Conservation (phyloP, 2,888 invertebrate species). For the Steinernema carpocapsae region DNA sequence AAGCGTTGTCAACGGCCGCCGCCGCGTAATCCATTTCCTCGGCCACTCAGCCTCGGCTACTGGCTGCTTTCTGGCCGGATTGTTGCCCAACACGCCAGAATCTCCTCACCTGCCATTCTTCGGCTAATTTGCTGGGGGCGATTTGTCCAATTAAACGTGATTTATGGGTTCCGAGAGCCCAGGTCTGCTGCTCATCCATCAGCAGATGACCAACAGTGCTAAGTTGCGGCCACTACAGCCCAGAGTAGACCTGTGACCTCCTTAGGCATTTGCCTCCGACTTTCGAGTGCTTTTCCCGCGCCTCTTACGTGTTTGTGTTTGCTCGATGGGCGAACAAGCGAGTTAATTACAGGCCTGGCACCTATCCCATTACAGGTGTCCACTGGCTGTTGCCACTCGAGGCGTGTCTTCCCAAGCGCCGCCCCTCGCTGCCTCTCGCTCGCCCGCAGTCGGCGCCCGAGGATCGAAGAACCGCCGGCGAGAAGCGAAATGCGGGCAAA, state of each 20-base stretch:
- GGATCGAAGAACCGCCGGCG: not conserved
- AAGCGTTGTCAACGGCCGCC: not conserved
- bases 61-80: not conserved
- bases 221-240: not conserved
- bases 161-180: not conserved
- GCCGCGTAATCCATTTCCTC: constrained; percentile 2
- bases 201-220: constrained; percentile 12
- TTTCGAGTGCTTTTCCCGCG: constrained; percentile 16
- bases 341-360: constrained; percentile 21
- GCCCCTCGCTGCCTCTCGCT: not conserved
- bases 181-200: constrained; percentile 19
- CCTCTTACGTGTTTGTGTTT: constrained; percentile 7
- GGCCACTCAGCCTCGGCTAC: not conserved
- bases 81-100: constrained; percentile 18
- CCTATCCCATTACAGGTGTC: constrained; percentile 27
- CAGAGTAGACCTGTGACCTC: not conserved
- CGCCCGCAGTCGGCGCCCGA: constrained; percentile 15
- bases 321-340: constrained; percentile 13
- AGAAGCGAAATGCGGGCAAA: constrained; percentile 3
- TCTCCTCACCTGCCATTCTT: constrained; percentile 3
- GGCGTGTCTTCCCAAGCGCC: constrained; percentile 7
- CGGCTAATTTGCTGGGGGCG: constrained; percentile 14
- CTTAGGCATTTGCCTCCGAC: not conserved
- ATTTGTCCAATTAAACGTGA: not conserved
- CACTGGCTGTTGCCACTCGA: not conserved